A percentile compares a stretch with the other conserved stretches of the same genome.
These are phyloP conservation scores for Dromas ardeola DNA, from an alignment of 2,113 vertebrate species.

Conservation along the genomic window DNA sequence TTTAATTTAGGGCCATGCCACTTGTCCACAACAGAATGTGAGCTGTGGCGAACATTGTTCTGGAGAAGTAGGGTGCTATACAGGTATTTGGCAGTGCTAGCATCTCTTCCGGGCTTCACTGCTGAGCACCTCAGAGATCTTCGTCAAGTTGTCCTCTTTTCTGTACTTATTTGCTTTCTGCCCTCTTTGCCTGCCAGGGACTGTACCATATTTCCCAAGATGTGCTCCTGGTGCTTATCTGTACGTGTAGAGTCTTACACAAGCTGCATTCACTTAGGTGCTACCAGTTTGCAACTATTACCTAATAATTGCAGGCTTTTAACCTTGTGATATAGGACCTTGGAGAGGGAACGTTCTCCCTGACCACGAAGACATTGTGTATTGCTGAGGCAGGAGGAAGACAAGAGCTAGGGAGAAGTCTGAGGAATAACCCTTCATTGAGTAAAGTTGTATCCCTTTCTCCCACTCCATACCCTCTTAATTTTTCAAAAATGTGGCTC, in stretches of 20 bases:
- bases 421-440: neutral
- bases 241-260: neutral
- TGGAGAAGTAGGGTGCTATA: neutral
- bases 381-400: neutral
- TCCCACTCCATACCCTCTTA: neutral
- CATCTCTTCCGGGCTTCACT: neutral
- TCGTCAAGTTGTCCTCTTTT: neutral
- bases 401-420: neutral
- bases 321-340: neutral
- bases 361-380: neutral
- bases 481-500: neutral
- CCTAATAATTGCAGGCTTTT: neutral
- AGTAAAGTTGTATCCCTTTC: neutral
- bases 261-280: neutral
- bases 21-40: neutral
- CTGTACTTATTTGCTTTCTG: neutral
- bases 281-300: neutral
- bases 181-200: neutral
- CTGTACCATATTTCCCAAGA: neutral
- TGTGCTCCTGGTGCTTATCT: neutral
- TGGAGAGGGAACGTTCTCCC: slow-evolving; percentile 14
- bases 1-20: neutral
- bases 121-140: neutral
- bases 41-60: neutral
- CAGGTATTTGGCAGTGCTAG: neutral